Evolutionary conservation across 2,888 invertebrate species (phyloP), one percentile per base, ranked within the genome.

Genomic region (Idaea straminata): DNA sequence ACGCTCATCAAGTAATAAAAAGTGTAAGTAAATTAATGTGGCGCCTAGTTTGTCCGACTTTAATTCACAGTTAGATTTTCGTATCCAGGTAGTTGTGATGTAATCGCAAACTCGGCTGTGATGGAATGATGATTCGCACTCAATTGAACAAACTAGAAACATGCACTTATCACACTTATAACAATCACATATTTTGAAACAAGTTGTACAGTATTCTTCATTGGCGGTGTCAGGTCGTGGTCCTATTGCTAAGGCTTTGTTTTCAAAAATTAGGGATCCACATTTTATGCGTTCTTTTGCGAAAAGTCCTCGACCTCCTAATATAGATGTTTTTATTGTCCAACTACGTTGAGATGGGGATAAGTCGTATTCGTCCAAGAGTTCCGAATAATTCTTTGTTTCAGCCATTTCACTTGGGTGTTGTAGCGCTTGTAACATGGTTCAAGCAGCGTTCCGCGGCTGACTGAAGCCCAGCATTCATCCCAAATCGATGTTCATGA

Each of bases 241-340:
- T 0, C 96, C 96, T 36, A 95, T 79, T 3, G 96, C 89, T 25
- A 97, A 79, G 0, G 97, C 95, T 63, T 87, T 90, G 80, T 96
- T 96, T 34, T 87, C 84, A 79, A 96, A 96, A 69, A 97, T 94
- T 5, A 95, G 77, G 74, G 95, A 94, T 63, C 96, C 96, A 64
- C 87, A 85, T 67, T 89, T 84, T 62, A 97, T 95, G 72, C 94
- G 91, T 65, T 94, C 88, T 2, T 87, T 89, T 36, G 96, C 95
- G 74, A 96, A 95, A 25, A 97, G 76, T 35, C 96, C 96, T 71
- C 96, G 94, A 16, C 96, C 96, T 35, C 95, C 94, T 15, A 95
- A 81, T 15, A 81, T 75, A 0, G 96, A 96, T 72, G 87, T 80
- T 69, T 86, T 89, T 62, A 96, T 90, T 61, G 82, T 86, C 95